Evolutionary conservation across 2,888 invertebrate genomes (phyloP), one percentile per base, ranked within the genome.

Genomic region (Kuschelorhynchus macadamiae): DNA sequence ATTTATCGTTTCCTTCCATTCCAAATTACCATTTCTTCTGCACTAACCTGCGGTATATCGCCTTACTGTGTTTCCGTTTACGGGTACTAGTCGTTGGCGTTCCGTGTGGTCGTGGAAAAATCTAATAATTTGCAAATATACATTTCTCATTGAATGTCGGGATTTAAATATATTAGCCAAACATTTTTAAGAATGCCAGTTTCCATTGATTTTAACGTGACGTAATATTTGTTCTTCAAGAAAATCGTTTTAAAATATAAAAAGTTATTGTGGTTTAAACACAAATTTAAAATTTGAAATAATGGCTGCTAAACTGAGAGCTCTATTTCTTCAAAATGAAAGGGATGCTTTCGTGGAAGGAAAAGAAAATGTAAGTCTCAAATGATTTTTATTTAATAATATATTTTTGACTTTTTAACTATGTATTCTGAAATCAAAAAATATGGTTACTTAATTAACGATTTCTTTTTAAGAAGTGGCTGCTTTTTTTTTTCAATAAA

Each of bases 221-320:
- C 9, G 4, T 30, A 30, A 30, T 30, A 7, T 9, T 30, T 30
- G 4, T 7, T 30, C 9, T 30, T 30, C 30, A 30, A 30, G 4
- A 30, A 30, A 30, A 9, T 9, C 30, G 30, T 30, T 30, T 9
- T 9, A 9, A 30, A 30, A 7, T 4, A 18, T 3, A 17, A 44
- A 20, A 17, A 17, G 17, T 1, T 1, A 44, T 46, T 46, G 46
- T 32, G 21, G 71, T 72, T 39, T 30, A 9, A n/a, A n/a, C n/a
- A n/a, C n/a, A n/a, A n/a, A n/a, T n/a, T n/a, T n/a, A n/a, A n/a
- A n/a, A n/a, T n/a, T n/a, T n/a, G n/a, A n/a, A n/a, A 30, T 30
- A 30, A 85, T 85, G 85, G 81, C 85, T 47, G 85, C 85, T 16
- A 85, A 85, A 77, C 75, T 85, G 52, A 78, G 85, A 67, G 83